Conservation (phyloP, 2,797 vertebrate species). For the Myiothlypis coronata region DNA sequence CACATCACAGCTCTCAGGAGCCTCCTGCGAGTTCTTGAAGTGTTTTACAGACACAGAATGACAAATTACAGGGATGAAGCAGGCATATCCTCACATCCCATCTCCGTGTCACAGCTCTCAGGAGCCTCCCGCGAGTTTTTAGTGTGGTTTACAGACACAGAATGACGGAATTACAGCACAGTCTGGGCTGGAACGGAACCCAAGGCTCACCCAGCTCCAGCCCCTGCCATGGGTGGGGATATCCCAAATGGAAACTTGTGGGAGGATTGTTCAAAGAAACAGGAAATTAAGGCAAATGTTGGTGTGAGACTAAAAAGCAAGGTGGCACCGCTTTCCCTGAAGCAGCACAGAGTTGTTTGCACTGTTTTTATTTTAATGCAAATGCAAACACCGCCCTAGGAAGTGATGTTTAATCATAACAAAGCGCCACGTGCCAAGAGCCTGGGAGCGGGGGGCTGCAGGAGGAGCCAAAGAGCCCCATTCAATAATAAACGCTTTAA, state of each 20-base stretch:
- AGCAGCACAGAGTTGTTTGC: accelerated
- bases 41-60: no score
- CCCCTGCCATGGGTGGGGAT: not conserved
- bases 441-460: not conserved
- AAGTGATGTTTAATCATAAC: not conserved
- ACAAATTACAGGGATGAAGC: no score
- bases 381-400: not conserved
- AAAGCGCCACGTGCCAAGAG: not conserved
- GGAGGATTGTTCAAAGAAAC: accelerated
- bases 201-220: not conserved
- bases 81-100: no score
- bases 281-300: not conserved
- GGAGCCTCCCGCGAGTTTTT: no score
- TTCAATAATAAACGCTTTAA: not conserved
- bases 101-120: no score
- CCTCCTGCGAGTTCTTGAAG: not conserved
- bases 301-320: not conserved
- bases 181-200: not conserved
- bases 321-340: not conserved
- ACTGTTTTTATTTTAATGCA: accelerated
- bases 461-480: not conserved
- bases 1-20: accelerated
- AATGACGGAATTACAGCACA: accelerated
- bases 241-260: accelerated
- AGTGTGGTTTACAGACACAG: no score